These are phyloP conservation scores for Caenorhabditis sp. DNA, from an alignment of 2,888 invertebrate species.

Conservation along the genomic window DNA sequence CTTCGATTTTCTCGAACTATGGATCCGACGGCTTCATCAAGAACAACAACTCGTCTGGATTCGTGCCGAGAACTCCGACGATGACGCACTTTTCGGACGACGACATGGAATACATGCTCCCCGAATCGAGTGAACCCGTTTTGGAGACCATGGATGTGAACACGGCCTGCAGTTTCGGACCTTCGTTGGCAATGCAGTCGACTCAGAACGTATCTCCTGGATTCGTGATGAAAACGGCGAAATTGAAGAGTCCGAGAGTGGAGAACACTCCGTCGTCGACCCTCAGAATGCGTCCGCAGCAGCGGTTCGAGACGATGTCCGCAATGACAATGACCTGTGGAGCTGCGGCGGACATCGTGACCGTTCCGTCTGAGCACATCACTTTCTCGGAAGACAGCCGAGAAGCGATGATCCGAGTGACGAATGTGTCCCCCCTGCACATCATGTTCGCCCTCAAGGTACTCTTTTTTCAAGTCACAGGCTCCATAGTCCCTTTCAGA, in stretches of 20 bases:
- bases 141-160: neutral
- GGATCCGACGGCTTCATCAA: constrained; percentile 17
- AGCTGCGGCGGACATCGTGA: constrained; percentile 17
- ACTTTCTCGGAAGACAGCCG: constrained; percentile 1
- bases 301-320: constrained; percentile 41
- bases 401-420: constrained; percentile 22
- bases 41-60: neutral
- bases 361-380: constrained; percentile 25
- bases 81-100: constrained; percentile 44
- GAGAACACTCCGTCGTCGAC: neutral
- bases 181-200: constrained; percentile 44
- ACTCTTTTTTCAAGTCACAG: neutral
- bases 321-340: constrained; percentile 32
- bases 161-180: constrained; percentile 42
- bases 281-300: neutral
- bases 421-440: constrained; percentile 30
- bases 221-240: neutral
- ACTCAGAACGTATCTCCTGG: constrained; percentile 27
- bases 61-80: constrained; percentile 28
- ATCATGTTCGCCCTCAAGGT: constrained; percentile 53
- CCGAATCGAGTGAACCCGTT: neutral
- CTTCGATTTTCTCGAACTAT: constrained; percentile 12
- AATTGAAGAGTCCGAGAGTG: neutral
- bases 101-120: constrained; percentile 18
- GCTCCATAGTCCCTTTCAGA: constrained; percentile 15